A percentile compares a stretch with the other conserved stretches of the same genome.
Conservation (phyloP, 2,797 vertebrate species). For the Muscicapa comitata region DNA sequence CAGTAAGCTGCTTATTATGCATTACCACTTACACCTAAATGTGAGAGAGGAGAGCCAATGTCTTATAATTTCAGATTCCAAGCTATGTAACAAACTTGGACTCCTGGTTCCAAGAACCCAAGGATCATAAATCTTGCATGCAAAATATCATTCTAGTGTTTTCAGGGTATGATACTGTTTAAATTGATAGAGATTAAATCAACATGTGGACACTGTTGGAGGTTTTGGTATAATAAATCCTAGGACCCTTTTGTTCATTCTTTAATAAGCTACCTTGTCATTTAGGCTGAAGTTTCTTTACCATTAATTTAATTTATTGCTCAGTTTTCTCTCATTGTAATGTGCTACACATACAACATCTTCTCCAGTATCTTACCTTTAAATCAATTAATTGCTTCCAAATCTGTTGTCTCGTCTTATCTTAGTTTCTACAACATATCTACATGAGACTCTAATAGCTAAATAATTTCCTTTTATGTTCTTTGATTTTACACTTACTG, state of each 20-base stretch:
- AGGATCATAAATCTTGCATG: background rate
- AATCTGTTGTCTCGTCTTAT: background rate
- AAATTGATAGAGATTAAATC: background rate
- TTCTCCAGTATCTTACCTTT: background rate
- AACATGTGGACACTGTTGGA: background rate
- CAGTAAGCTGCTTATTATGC: background rate
- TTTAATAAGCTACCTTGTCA: background rate
- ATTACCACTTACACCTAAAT: background rate
- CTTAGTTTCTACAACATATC: background rate
- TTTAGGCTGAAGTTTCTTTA: background rate
- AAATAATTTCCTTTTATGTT: background rate
- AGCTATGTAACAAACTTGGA: background rate
- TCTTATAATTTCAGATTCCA: background rate
- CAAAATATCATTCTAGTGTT: background rate
- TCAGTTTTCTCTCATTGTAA: background rate
- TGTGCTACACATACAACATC: background rate
- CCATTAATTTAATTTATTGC: background rate
- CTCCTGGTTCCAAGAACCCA: background rate
- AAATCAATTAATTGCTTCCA: background rate
- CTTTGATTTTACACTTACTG: background rate
- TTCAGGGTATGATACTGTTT: background rate
- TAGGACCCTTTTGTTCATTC: background rate
- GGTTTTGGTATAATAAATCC: background rate
- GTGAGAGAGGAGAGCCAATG: background rate
- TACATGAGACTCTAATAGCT: background rate